Evolutionary conservation across 2,797 vertebrate species (phyloP).

Genomic region (Bovichtus diacanthus): DNA sequence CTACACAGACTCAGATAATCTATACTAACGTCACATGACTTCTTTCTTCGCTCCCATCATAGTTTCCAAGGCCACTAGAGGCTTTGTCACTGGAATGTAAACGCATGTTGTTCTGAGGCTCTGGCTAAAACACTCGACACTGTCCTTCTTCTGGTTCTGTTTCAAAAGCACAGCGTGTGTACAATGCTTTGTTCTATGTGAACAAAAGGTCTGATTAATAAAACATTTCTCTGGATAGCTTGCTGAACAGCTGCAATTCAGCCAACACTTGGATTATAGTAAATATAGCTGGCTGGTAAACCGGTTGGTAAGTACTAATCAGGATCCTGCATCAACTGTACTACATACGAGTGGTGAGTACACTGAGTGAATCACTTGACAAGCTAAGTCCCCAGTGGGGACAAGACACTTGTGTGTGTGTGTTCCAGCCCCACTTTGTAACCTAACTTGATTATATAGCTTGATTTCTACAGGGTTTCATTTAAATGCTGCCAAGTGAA

Average conservation of each 20-base stretch:
- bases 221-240: not conserved
- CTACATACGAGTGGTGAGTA: not conserved
- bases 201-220: not conserved
- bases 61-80: not conserved
- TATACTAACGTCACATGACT: not conserved
- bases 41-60: not conserved
- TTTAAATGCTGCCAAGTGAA: slow-evolving; percentile 22
- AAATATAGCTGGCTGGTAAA: not conserved
- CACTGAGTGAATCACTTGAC: slow-evolving; percentile 3
- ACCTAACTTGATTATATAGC: slow-evolving; percentile 36
- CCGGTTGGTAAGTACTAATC: not conserved
- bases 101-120: not conserved
- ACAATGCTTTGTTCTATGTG: no score
- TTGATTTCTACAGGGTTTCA: slow-evolving; percentile 23
- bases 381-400: not conserved
- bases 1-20: not conserved
- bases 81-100: not conserved
- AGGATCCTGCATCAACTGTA: not conserved
- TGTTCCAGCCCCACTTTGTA: slow-evolving; percentile 15
- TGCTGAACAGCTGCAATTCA: not conserved
- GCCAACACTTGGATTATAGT: not conserved
- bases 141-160: not conserved
- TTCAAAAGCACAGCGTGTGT: no score
- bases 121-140: not conserved
- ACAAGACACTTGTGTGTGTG: not conserved